These are phyloP conservation scores for Tyria jacobaeae DNA, from an alignment of 2,888 invertebrate species.

Conservation along the genomic window DNA sequence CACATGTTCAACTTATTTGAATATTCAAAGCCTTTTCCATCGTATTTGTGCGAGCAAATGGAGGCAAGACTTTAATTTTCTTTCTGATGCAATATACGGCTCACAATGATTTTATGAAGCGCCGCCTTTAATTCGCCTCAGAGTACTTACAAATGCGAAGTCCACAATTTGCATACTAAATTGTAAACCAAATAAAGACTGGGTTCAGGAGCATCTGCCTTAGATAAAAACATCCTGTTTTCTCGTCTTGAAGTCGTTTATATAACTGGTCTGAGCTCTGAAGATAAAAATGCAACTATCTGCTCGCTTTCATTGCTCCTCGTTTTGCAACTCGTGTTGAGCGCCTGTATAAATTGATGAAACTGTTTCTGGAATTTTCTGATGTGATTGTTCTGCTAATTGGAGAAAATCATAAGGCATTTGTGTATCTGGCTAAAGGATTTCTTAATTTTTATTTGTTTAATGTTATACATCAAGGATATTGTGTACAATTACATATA, in stretches of 20 bases:
- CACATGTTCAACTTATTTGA: slow-evolving; percentile 70
- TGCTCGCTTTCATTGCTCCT: slow-evolving; percentile 52
- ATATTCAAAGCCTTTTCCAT: slow-evolving; percentile 69
- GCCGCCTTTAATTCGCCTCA: slow-evolving; percentile 66
- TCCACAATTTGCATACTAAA: slow-evolving; percentile 76
- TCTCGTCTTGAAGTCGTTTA: slow-evolving; percentile 66
- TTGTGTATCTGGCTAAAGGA: background rate
- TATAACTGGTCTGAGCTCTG: slow-evolving; percentile 56
- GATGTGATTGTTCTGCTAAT: slow-evolving; percentile 17
- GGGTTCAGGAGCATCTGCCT: slow-evolving; percentile 61
- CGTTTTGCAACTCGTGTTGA: slow-evolving; percentile 37
- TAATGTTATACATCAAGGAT: background rate
- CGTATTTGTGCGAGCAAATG: slow-evolving; percentile 47
- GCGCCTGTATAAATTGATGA: slow-evolving; percentile 41
- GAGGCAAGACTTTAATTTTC: slow-evolving; percentile 57
- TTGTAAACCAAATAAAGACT: slow-evolving; percentile 73
- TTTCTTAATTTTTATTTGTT: background rate
- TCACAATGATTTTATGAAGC: slow-evolving; percentile 66
- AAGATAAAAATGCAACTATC: slow-evolving; percentile 68
- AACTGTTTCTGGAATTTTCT: slow-evolving; percentile 33
- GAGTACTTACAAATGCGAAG: slow-evolving; percentile 69
- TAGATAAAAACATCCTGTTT: slow-evolving; percentile 61
- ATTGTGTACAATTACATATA: background rate
- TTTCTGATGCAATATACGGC: slow-evolving; percentile 55
- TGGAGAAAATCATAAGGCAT: slow-evolving; percentile 9